These are phyloP conservation scores for Eumacrocentrus americanus DNA, from an alignment of 2,888 invertebrate genomes.

Conservation along the genomic window DNA sequence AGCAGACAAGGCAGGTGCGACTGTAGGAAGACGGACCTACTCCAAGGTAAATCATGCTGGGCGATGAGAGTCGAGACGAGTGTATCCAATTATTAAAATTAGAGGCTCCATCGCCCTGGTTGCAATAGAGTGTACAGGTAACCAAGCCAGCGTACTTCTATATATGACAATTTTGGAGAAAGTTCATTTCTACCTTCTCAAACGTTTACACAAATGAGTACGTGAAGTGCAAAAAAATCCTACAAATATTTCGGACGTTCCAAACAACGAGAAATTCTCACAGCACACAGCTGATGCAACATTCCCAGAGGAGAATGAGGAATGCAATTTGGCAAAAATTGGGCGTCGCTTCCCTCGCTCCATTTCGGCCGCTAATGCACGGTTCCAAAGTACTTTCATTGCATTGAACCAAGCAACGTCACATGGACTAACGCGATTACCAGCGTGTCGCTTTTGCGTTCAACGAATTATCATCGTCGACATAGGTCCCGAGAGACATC, in stretches of 20 bases:
- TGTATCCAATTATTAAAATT: constrained; percentile 60
- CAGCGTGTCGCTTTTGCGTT: constrained; percentile 25
- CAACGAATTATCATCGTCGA: constrained; percentile 29
- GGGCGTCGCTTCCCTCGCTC: constrained; percentile 9
- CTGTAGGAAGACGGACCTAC: constrained; percentile 44
- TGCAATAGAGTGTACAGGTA: constrained; percentile 43
- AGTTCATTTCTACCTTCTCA: too few relatives aligned
- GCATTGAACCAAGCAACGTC: constrained; percentile 22
- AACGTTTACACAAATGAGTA: too few relatives aligned
- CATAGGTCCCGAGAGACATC: constrained; percentile 11
- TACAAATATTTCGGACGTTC: too few relatives aligned
- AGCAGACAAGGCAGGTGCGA: constrained; percentile 59
- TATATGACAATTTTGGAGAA: background rate
- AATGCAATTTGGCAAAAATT: constrained; percentile 26
- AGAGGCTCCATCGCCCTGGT: constrained; percentile 58
- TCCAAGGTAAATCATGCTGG: constrained; percentile 29
- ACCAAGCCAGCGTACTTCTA: constrained; percentile 13
- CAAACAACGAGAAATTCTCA: too few relatives aligned
- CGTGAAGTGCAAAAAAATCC: too few relatives aligned
- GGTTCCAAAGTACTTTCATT: constrained; percentile 24
- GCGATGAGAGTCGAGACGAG: constrained; percentile 2
- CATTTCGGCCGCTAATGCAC: constrained; percentile 28
- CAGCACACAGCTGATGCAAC: background rate
- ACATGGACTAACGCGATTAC: constrained; percentile 28
- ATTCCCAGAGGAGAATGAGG: constrained; percentile 11